A percentile compares a stretch with the other conserved stretches of the same genome.
These are phyloP conservation scores for Etheostoma spectabile DNA, from an alignment of 2,113 vertebrate species.

Conservation along the genomic window DNA sequence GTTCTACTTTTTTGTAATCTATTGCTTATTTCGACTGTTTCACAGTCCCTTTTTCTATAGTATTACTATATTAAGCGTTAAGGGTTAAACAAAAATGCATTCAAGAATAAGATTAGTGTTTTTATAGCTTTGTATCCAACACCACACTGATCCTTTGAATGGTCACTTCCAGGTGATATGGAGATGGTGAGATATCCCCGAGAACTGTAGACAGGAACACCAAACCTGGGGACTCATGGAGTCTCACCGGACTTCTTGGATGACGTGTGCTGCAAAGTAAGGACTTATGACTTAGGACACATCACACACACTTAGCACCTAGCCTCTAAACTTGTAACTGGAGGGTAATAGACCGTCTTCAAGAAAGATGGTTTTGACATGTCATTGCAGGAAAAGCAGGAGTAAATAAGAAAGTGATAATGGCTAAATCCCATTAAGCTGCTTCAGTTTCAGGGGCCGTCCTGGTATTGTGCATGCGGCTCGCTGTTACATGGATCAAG, in stretches of 20 bases:
- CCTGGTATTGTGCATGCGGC: background rate
- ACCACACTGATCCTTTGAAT: background rate
- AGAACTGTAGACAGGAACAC: slow-evolving; percentile 75
- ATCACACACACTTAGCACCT: background rate
- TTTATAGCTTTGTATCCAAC: background rate
- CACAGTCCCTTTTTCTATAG: background rate
- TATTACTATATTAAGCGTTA: background rate
- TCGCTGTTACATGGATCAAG: background rate
- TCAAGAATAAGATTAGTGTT: background rate
- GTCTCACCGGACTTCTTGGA: slow-evolving; percentile 84
- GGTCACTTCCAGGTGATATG: slow-evolving; percentile 82
- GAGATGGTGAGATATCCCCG: slow-evolving; percentile 89
- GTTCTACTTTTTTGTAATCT: too few relatives aligned
- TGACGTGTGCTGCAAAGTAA: slow-evolving; percentile 85
- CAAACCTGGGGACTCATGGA: slow-evolving; percentile 84
- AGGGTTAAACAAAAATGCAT: background rate
- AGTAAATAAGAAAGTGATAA: too few relatives aligned
- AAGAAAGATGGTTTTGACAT: too few relatives aligned
- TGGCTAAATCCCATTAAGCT: too few relatives aligned
- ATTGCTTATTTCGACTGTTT: too few relatives aligned
- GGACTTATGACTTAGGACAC: slow-evolving; percentile 9
- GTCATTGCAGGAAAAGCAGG: too few relatives aligned
- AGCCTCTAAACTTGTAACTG: background rate
- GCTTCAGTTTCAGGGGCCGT: too few relatives aligned
- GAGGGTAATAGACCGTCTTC: too few relatives aligned